Conservation (phyloP, 2,113 vertebrate species). For the Collichthys lucidus region DNA sequence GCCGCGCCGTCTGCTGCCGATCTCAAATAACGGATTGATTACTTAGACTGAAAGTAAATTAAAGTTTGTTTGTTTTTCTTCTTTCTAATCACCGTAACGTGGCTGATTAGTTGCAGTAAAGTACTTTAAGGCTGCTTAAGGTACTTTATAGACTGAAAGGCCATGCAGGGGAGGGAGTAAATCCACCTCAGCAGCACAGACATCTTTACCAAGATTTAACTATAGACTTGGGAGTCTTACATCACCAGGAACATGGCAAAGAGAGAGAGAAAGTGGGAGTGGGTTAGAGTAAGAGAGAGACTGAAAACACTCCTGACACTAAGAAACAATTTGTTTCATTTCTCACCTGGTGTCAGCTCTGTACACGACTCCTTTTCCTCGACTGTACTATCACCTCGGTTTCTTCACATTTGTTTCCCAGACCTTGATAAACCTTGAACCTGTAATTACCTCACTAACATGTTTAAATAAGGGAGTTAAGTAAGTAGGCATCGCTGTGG, state of each 20-base stretch:
- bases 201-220: constrained; percentile 68
- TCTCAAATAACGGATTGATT: constrained; percentile 10
- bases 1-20: no score
- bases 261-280: background rate
- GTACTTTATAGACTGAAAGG: constrained; percentile 40
- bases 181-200: constrained; percentile 45
- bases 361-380: constrained; percentile 4
- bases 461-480: constrained; percentile 7
- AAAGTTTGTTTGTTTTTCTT: background rate
- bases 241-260: constrained; percentile 55
- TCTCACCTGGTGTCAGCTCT: constrained; percentile 7
- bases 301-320: constrained; percentile 36
- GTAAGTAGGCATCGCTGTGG: background rate
- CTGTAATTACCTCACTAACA: constrained; percentile 19
- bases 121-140: constrained; percentile 34
- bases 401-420: constrained; percentile 38
- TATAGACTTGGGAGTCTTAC: constrained; percentile 59
- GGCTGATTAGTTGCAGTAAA: constrained; percentile 48
- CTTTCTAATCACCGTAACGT: background rate
- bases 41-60: background rate
- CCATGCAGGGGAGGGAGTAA: constrained; percentile 18
- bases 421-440: constrained; percentile 18
- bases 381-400: background rate
- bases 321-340: constrained; percentile 39
- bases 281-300: constrained; percentile 1